Conservation (phyloP, 2,888 invertebrate species). For the Drepana falcataria region DNA sequence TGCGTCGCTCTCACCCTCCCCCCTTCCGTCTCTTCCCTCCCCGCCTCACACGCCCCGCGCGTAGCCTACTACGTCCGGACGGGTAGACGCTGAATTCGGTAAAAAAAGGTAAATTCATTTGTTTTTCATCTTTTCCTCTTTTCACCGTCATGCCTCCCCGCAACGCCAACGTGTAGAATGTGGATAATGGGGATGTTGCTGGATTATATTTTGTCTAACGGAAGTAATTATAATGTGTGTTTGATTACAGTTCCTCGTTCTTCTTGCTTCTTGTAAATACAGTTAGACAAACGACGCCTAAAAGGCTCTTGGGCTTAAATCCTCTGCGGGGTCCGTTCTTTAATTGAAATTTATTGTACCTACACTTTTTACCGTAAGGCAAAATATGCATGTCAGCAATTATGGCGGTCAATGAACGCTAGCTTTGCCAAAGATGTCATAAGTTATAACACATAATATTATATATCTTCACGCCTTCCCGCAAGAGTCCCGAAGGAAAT, state of each 20-base stretch:
- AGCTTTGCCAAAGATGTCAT: no score
- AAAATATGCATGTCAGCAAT: no score
- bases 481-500: no score
- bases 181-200: background rate
- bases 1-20: slow-evolving; percentile 55
- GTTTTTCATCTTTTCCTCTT: slow-evolving; percentile 1
- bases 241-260: background rate
- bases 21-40: slow-evolving; percentile 15
- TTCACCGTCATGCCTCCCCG: background rate
- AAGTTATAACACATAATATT: no score
- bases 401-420: no score
- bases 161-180: background rate
- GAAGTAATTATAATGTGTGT: background rate
- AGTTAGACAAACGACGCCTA: no score
- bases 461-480: no score
- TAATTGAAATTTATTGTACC: no score
- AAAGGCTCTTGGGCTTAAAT: no score
- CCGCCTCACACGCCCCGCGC: slow-evolving; percentile 37
- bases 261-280: no score
- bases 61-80: slow-evolving; percentile 49
- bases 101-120: slow-evolving; percentile 16
- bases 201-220: background rate
- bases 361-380: no score
- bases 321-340: no score
- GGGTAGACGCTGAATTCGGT: slow-evolving; percentile 39